Base-by-base conservation (phyloP, 2,888 invertebrate genomes). In the Prosopocoilus inquinatus region DNA sequence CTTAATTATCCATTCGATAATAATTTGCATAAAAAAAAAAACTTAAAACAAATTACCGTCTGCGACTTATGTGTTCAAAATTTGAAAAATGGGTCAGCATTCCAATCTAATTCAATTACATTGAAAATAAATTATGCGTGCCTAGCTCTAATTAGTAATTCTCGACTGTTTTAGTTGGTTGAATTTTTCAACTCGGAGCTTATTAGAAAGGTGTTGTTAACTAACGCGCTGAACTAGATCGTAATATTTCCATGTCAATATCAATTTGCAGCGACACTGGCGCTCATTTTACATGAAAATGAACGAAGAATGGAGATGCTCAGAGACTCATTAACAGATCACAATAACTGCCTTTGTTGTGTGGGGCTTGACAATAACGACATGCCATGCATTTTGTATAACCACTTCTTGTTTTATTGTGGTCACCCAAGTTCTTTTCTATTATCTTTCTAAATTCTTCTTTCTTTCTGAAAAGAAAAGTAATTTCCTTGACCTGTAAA, bases 341-440 rank as follows among this genome's bases (percentile, higher is more conserved):
- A 74, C 73, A 74, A 74, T 73, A 66, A 66, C 59, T 57, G 64
- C 59, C 73, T 72, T 73, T 74, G 72, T 73, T 71, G 69, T 72
- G 70, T 67, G 61, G 47, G 55, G 46, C 58, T 66, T 66, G 66
- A 73, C 73, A 73, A 73, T 73, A 70, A 70, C 66, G 65, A 66
- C 20, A 28, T 5, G 5, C 61, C 67, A 68, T 72, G 68, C 69
- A 72, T 73, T 72, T 73, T 70, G 66, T 65, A 70, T 67, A 66
- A 65, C 64, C 69, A 68, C 69, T 69, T 68, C 64, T 64, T 58
- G 54, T 55, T 53, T 60, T 64, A 68, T 67, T 69, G 69, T 69
- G 68, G 64, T 52, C 48, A 34, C 50, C 50, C 20, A 28, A 28
- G 20, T 28, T 28, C 20, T 28, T 28, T 28, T 28, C 20, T 28